These are phyloP conservation scores for Paedocypris micromegethes DNA, from an alignment of 2,797 vertebrate species.

Conservation along the genomic window DNA sequence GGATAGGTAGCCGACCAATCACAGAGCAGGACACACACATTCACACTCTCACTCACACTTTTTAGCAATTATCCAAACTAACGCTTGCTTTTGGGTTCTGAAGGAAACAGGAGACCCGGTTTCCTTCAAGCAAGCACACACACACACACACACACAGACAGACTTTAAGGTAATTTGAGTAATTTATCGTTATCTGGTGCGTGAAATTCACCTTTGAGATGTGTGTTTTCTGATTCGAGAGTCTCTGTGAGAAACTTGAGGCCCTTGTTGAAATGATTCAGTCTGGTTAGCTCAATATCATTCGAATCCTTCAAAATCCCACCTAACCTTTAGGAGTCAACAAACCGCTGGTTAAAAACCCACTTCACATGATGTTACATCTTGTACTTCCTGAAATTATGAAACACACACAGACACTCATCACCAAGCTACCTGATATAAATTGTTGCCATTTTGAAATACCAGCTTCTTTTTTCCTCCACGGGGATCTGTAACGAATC, in stretches of 20 bases:
- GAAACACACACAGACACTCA: too few species aligned
- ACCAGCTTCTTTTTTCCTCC: conserved; percentile 84
- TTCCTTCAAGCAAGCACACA: too few species aligned
- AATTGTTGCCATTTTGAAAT: conserved; percentile 84
- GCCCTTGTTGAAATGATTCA: conserved; percentile 76
- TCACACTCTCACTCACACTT: too few species aligned
- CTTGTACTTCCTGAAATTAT: too few species aligned
- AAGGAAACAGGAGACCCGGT: too few species aligned
- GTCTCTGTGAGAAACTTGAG: conserved; percentile 73
- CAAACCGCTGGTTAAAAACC: background rate
- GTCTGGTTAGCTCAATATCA: conserved; percentile 69
- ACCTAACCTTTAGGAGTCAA: conserved; percentile 66
- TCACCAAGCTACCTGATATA: conserved; percentile 71
- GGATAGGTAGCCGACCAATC: too few species aligned
- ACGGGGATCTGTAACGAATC: conserved; percentile 68
- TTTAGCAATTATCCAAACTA: too few species aligned
- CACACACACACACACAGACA: too few species aligned
- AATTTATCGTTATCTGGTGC: background rate
- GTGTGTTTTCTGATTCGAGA: conserved; percentile 68
- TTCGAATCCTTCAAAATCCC: conserved; percentile 71
- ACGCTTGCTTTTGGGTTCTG: too few species aligned
- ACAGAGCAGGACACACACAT: too few species aligned
- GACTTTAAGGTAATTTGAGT: too few species aligned
- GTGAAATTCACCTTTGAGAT: conserved; percentile 66
- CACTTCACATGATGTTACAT: background rate